phyloP scores from a whole-genome alignment of 2,113 vertebrate species.

The Cranoglanis bouderius region DNA sequence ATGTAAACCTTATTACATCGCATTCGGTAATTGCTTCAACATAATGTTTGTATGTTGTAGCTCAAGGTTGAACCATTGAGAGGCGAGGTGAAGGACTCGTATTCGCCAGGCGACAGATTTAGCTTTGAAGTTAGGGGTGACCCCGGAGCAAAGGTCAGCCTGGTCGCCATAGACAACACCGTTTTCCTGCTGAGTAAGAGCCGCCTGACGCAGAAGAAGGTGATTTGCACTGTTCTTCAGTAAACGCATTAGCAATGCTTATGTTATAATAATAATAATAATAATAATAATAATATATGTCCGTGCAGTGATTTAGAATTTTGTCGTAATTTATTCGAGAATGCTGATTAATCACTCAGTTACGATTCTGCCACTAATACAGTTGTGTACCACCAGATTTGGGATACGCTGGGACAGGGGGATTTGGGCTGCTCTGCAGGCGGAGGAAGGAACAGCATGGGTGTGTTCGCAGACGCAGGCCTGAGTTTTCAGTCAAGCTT shows the following conservation, averaged over 20 bases:
- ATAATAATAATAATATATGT: too few relatives aligned
- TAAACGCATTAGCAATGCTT: not conserved
- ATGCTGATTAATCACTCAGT: not conserved
- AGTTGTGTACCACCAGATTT: constrained; percentile 73
- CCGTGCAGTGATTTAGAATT: not conserved
- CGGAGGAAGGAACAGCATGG: constrained; percentile 72
- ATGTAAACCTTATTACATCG: not conserved
- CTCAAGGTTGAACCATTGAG: constrained; percentile 62
- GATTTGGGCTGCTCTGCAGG: constrained; percentile 84
- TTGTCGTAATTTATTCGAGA: not conserved
- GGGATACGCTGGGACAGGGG: constrained; percentile 78
- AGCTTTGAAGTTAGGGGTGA: constrained; percentile 70
- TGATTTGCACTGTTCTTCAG: constrained; percentile 35
- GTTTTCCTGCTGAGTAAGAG: constrained; percentile 73
- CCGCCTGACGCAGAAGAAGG: constrained; percentile 79
- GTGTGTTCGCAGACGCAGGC: constrained; percentile 82
- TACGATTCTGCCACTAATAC: not conserved
- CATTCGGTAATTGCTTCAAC: not conserved
- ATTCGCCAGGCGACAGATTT: constrained; percentile 68
- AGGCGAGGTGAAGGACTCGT: not conserved
- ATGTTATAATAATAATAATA: too few relatives aligned
- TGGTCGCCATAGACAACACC: constrained; percentile 80
- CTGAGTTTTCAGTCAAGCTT: constrained; percentile 71
- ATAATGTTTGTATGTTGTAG: constrained; percentile 46
- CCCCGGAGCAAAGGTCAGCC: constrained; percentile 71